Evolutionary conservation across 2,888 invertebrate genomes (phyloP).

Genomic region (Melanchra persicariae): DNA sequence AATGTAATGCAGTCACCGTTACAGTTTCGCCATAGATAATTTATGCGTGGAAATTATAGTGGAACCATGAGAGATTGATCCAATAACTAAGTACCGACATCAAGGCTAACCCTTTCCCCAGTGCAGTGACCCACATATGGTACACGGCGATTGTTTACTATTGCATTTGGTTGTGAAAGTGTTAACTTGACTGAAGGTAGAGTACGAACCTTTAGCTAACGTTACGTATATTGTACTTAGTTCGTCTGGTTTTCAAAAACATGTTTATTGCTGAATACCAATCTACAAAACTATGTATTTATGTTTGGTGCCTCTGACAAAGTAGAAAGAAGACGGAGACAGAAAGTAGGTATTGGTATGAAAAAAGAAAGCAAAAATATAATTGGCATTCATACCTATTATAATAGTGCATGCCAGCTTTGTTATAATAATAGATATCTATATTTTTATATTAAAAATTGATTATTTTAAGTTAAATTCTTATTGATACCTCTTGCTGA

Average conservation of each 20-base stretch:
- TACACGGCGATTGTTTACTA: constrained; percentile 5
- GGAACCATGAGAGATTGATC: background rate
- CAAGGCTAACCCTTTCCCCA: constrained; percentile 7
- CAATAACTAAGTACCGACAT: background rate
- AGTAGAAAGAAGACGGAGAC: too few species aligned
- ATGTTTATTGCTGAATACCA: background rate
- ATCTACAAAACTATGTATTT: too few species aligned
- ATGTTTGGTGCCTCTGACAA: too few species aligned
- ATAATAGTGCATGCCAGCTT: too few species aligned
- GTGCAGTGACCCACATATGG: constrained; percentile 13
- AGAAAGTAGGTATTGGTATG: too few species aligned
- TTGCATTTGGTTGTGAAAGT: constrained; percentile 4
- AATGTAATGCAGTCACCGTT: background rate
- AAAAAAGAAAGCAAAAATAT: too few species aligned
- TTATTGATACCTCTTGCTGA: too few species aligned
- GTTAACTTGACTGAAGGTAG: background rate
- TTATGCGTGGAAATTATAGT: background rate
- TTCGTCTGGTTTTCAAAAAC: background rate
- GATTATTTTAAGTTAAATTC: too few species aligned
- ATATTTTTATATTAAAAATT: too few species aligned
- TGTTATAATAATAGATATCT: too few species aligned
- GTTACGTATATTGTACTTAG: background rate
- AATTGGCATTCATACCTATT: too few species aligned
- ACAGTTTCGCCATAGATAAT: background rate
- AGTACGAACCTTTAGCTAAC: background rate